phyloP scores from a whole-genome alignment of 2,113 vertebrate species.

The Tringa solitaria region DNA sequence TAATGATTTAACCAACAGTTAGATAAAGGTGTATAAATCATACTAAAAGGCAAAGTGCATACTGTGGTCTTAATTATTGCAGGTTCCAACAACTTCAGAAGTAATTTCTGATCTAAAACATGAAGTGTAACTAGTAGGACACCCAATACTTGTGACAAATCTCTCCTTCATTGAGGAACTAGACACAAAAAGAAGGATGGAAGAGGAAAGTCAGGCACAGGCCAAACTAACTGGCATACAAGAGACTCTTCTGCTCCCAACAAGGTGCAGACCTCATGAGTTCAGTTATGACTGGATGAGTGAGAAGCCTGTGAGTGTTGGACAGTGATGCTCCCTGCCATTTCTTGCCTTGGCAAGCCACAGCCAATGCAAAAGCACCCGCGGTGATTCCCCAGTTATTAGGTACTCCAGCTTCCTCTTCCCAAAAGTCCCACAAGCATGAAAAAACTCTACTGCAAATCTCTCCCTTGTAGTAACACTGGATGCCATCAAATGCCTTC shows the following conservation, averaged over 20 bases:
- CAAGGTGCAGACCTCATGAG: not conserved
- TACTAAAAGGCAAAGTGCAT: not conserved
- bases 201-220: not conserved
- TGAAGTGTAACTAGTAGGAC: not conserved
- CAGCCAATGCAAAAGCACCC: not conserved
- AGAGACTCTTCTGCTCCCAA: not conserved
- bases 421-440: not conserved
- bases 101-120: not conserved
- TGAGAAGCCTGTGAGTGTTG: not conserved
- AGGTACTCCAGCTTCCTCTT: not conserved
- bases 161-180: not conserved
- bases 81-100: not conserved
- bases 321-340: not conserved
- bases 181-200: not conserved
- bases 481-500: not conserved
- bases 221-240: not conserved
- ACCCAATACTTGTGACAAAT: not conserved
- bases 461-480: not conserved
- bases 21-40: not conserved
- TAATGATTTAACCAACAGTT: not conserved
- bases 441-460: not conserved
- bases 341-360: not conserved
- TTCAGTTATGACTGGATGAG: not conserved
- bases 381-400: not conserved
- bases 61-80: not conserved